Base-by-base conservation (phyloP, 2,113 vertebrate species). In the Mormoops blainvillei region DNA sequence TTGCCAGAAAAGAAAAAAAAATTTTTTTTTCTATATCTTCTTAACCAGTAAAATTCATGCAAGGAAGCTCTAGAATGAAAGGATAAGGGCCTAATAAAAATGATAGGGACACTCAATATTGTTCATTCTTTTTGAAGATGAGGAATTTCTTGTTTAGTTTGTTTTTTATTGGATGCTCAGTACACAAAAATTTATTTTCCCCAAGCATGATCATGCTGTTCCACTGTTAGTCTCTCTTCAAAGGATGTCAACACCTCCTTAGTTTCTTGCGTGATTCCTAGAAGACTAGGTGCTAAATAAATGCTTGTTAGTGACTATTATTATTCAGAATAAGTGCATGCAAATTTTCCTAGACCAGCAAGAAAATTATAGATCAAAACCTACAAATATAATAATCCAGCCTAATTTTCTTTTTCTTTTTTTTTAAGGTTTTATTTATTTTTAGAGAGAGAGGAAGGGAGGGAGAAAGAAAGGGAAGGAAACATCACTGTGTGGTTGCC, bases 281-380 rank as follows among this genome's bases (percentile, higher is more conserved):
- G 26, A 93, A 83, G 5, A 87, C 50, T 96, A 89, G 77, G 24
- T 91, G 16, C 67, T 92, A 90, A 82, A 50, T 77, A 92, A 91
- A 92, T 95, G 43, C 70, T 93, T 93, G 31, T 90, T 52, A n/a
- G 10, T 43, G 11, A 81, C 26, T 80, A 31, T 61, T 88, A 48
- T 48, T 90, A 93, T 63, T 91, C 31, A 68, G 16, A 70, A 68
- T 80, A 90, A 83, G 24, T 58, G 19, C 13, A 50, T 56, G 16
- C 18, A 58, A 77, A 28, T 52, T 73, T 87, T 68, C 86, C 78
- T 74, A 94, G 83, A 65, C 20, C 52, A 70, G 76, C 52, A 81
- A 63, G 83, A 70, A 24, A 48, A 73, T 89, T 65, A 10, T 78
- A 63, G 12, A 65, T 10, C 26, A 28, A 89, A 94, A 74, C 89